Base-by-base conservation (phyloP, 2,797 vertebrate genomes). In the Halcyon badia region DNA sequence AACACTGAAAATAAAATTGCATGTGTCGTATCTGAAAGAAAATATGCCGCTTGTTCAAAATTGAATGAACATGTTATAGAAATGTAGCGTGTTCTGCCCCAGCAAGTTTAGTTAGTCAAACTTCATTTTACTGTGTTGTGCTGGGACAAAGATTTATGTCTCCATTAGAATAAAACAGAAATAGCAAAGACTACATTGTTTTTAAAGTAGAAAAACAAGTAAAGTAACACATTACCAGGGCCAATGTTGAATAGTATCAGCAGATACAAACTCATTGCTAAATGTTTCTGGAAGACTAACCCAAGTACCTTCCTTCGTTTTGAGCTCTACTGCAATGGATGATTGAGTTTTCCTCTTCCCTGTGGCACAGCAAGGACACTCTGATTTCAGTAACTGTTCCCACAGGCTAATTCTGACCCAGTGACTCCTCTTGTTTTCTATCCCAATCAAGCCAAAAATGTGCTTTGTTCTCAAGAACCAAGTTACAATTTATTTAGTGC, bases 1-100 rank as follows among this genome's bases (percentile, higher is more conserved):
- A 94, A 97, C 58, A 80, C 14, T 72, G 54, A 84, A 97, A 97
- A 90, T 82, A 83, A 95, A 97, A 93, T 65, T 91, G 37, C 51
- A 70, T 58, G 31, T 94, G 90, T 95, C 87, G 66, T 87, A 91
- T 77, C 51, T 81, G 60, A 94, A 51, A 89, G 69, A 83, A 96
- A 94, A 94, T 49, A 83, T 57, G 70, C 95, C 89, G 18, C 65
- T 70, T 94, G n/a, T 76, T 96, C 58, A 95, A 94, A 96, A 94
- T n/a, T 86, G 83, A 95, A 95, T 58, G 64, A 95, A 94, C 12
- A 7, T 18, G 91, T 92, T 37, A 90, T 48, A 82, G 76, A 92
- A 96, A 95, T 76, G 28, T 42, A 95, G 75, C 89, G 44, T 0
- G 24, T 90, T 97, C 83, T 96, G 60, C 60, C 30, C 70, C 77